Conservation (phyloP, 2,113 vertebrate species). For the Zosterops hypoxanthus region DNA sequence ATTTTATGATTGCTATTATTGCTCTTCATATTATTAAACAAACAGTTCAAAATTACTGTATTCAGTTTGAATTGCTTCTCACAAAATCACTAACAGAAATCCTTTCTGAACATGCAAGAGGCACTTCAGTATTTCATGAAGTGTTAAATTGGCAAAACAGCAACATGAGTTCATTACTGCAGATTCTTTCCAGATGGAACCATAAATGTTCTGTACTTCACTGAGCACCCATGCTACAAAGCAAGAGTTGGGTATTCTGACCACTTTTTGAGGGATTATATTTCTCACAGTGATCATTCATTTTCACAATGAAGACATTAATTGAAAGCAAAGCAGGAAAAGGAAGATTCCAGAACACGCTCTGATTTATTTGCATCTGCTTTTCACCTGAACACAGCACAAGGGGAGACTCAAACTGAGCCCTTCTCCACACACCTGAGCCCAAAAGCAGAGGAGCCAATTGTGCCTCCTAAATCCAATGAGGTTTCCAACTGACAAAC, state of each 20-base stretch:
- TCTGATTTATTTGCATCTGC: neutral
- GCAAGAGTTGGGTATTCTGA: neutral
- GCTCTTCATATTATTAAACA: constrained; percentile 60
- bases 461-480: fast-evolving
- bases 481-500: neutral
- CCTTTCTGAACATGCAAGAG: constrained; percentile 57
- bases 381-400: neutral
- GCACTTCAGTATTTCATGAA: constrained; percentile 69
- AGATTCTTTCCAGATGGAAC: constrained; percentile 59
- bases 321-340: neutral
- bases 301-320: neutral
- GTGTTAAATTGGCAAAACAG: constrained; percentile 72
- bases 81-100: constrained; percentile 47
- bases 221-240: neutral
- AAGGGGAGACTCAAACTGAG: neutral
- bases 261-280: neutral
- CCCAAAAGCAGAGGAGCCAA: too few species aligned
- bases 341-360: neutral
- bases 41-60: constrained; percentile 59
- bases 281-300: neutral
- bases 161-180: constrained; percentile 55
- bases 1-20: constrained; percentile 34
- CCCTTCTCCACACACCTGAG: neutral
- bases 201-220: constrained; percentile 16
- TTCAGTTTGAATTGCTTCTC: constrained; percentile 55